Evolutionary conservation across 2,888 invertebrate species (phyloP), one percentile per base, ranked within the genome.

Genomic region (Drosophila atripex): DNA sequence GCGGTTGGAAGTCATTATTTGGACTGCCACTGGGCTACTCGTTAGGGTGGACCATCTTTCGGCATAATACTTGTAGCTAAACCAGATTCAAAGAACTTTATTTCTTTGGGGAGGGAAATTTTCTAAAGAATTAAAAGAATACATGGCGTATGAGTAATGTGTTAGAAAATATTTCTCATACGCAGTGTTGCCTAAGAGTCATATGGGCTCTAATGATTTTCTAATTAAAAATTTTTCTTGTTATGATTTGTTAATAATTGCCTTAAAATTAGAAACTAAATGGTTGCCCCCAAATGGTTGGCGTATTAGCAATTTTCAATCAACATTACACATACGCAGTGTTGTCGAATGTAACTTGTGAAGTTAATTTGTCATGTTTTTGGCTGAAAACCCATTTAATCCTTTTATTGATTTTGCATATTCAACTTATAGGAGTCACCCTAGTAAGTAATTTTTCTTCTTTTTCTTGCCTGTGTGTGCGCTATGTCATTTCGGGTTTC

Each of bases 1-100:
- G 86, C 75, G 86, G 86, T 84, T 73, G 76, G 79, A 70, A 77
- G 84, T 86, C 84, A 84, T 86, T 84, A 85, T 83, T 85, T 77
- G 76, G 64, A 47, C 55, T 73, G 60, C 61, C 57, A 51, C 21
- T 54, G 45, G 38, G 30, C 32, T 14, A 41, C 39, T 18, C 38
- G 23, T 39, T 57, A 61, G 60, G 60, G 60, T 61, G 39, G 11
- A 12, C 11, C 35, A 12, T 7, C 35, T 43, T 18, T 41, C 4
- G 8, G n/a, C 0, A 3, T 6, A 16, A 7, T 18, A 14, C 16
- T 41, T 21, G 12, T 4, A 11, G 11, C 2, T 9, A 18, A 41
- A 18, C 11, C 11, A 39, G 8, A 6, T 41, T 21, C 3, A 11
- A 12, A 11, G 1, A 1, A 41, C 16, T 41, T 25, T 12, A 30